phyloP scores from a whole-genome alignment of 1,140 invertebrate genomes.

The Diorhabda carinulata region DNA sequence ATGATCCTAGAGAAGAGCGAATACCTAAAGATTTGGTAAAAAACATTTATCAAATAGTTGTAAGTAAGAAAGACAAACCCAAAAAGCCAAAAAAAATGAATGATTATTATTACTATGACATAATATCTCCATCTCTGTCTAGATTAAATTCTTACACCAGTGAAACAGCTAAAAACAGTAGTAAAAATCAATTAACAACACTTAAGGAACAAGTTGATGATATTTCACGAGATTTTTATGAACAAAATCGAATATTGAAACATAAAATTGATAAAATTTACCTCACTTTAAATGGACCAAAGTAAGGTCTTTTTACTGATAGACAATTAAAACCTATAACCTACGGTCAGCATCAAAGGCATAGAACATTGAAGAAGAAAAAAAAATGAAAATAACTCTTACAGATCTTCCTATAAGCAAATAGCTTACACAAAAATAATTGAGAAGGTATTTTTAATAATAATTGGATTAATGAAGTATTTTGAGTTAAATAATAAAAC shows the following conservation, averaged over 20 bases:
- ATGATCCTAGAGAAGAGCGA: conserved; percentile 72
- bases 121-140: conserved; percentile 42
- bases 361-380: no score
- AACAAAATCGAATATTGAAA: conserved; percentile 20
- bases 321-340: no score
- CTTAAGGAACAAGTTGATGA: conserved; percentile 31
- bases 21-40: conserved; percentile 70
- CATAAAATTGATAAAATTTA: conserved; percentile 27
- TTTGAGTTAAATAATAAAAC: no score
- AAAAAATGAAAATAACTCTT: no score
- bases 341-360: no score
- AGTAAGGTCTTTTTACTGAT: neutral
- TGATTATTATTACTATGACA: conserved; percentile 7
- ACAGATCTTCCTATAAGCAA: no score
- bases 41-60: conserved; percentile 68
- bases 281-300: conserved; percentile 13
- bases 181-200: conserved; percentile 14
- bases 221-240: conserved; percentile 24
- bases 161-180: conserved; percentile 11
- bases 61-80: conserved; percentile 59
- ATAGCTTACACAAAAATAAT: no score
- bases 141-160: conserved; percentile 41
- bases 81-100: conserved; percentile 45
- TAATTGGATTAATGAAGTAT: no score
- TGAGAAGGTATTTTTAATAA: no score